Conservation (phyloP, 2,797 vertebrate genomes). For the Pipistrellus pipistrellus region DNA sequence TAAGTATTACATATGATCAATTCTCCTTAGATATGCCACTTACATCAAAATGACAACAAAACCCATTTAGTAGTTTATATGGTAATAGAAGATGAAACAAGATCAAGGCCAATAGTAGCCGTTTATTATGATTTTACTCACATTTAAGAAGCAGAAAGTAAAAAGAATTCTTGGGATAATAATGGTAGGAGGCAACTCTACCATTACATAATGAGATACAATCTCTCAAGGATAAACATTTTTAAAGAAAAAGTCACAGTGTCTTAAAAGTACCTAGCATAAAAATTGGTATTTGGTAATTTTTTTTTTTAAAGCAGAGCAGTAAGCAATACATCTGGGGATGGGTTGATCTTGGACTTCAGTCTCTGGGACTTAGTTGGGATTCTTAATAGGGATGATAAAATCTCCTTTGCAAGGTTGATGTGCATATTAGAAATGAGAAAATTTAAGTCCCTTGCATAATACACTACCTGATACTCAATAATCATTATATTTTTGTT, state of each 20-base stretch:
- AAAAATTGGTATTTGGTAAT: slow-evolving; percentile 35
- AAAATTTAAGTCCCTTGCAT: slow-evolving; percentile 55
- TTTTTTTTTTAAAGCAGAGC: slow-evolving; percentile 49
- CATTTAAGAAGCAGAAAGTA: slow-evolving; percentile 7
- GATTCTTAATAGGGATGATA: slow-evolving; percentile 60
- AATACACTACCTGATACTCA: slow-evolving; percentile 35
- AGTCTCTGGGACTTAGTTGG: slow-evolving; percentile 26
- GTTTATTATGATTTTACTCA: slow-evolving; percentile 20
- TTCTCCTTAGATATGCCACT: slow-evolving; percentile 43
- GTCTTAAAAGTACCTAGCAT: not conserved
- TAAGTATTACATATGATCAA: not conserved
- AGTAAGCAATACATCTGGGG: not conserved
- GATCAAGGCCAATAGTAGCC: not conserved
- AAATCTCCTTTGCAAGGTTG: slow-evolving; percentile 57
- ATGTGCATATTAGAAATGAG: slow-evolving; percentile 54
- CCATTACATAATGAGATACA: not conserved
- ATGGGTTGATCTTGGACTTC: not conserved
- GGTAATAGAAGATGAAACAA: not conserved
- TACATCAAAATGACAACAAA: slow-evolving; percentile 34
- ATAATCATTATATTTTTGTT: slow-evolving; percentile 55
- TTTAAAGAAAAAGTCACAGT: not conserved
- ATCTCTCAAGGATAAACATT: slow-evolving; percentile 13
- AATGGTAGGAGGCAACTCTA: not conserved
- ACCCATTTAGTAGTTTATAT: not conserved
- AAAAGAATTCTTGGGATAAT: not conserved